Evolutionary conservation across 2,113 vertebrate species (phyloP).

Genomic region (Heterocephalus glaber): DNA sequence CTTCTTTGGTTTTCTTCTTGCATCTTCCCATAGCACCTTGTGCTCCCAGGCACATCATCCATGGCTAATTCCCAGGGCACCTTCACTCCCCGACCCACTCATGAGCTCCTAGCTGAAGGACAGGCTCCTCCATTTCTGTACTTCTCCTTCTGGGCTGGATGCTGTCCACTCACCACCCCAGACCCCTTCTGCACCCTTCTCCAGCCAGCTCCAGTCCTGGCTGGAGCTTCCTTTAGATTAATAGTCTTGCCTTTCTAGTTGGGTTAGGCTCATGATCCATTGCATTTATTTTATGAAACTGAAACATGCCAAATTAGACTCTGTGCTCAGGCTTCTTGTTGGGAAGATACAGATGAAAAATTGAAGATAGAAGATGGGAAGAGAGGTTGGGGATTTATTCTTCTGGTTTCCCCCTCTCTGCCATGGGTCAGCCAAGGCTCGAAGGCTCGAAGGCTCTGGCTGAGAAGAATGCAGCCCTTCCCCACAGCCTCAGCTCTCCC

Average conservation of each 20-base stretch:
- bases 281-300: background rate
- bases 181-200: background rate
- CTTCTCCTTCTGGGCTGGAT: background rate
- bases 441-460: no score
- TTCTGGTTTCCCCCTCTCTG: background rate
- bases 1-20: background rate
- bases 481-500: background rate
- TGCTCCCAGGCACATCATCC: no score
- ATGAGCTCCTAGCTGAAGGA: background rate
- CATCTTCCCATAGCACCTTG: background rate
- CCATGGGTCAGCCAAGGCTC: no score
- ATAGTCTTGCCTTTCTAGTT: background rate
- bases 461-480: background rate
- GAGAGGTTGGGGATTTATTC: background rate
- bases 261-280: background rate
- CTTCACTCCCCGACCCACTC: background rate
- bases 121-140: background rate
- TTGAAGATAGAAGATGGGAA: background rate
- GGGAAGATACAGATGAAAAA: background rate
- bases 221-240: rapidly evolving
- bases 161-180: no score
- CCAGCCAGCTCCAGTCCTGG: background rate
- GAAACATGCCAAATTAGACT: background rate
- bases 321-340: background rate
- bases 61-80: rapidly evolving